These are phyloP conservation scores for Sepiola atlantica DNA, from an alignment of 2,888 invertebrate species.

Conservation along the genomic window DNA sequence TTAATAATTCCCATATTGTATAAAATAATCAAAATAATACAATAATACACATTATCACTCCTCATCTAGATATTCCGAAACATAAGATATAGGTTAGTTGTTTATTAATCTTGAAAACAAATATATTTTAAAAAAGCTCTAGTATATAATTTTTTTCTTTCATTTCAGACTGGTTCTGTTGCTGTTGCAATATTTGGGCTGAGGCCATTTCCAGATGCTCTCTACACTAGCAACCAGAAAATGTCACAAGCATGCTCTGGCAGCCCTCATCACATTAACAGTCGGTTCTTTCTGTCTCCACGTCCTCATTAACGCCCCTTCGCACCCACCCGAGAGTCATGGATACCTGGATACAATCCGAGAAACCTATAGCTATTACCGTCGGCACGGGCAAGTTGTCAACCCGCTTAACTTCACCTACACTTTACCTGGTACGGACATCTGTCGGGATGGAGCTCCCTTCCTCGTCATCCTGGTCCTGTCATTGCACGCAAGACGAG, in stretches of 20 bases:
- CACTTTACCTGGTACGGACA: neutral
- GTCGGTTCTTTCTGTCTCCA: neutral
- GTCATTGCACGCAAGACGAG: slow-evolving; percentile 12
- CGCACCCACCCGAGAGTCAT: neutral
- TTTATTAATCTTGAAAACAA: too few species aligned
- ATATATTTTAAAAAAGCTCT: too few species aligned
- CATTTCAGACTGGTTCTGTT: neutral
- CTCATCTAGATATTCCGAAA: too few species aligned
- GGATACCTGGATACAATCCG: slow-evolving; percentile 34
- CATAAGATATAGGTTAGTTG: too few species aligned
- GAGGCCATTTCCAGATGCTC: neutral
- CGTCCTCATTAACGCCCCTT: neutral
- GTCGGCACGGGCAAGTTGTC: neutral
- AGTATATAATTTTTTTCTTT: neutral
- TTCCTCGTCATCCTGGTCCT: slow-evolving; percentile 43
- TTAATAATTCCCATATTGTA: too few species aligned
- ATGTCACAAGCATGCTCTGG: neutral
- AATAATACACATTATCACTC: too few species aligned
- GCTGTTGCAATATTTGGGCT: neutral
- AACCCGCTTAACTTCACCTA: slow-evolving; percentile 40
- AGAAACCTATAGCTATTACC: slow-evolving; percentile 40
- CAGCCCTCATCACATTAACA: neutral
- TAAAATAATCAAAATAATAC: too few species aligned
- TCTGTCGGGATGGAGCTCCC: slow-evolving; percentile 39
- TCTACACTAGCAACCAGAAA: neutral